Evolutionary conservation across 2,888 invertebrate genomes (phyloP).

Genomic region (Sesia bembeciformis): DNA sequence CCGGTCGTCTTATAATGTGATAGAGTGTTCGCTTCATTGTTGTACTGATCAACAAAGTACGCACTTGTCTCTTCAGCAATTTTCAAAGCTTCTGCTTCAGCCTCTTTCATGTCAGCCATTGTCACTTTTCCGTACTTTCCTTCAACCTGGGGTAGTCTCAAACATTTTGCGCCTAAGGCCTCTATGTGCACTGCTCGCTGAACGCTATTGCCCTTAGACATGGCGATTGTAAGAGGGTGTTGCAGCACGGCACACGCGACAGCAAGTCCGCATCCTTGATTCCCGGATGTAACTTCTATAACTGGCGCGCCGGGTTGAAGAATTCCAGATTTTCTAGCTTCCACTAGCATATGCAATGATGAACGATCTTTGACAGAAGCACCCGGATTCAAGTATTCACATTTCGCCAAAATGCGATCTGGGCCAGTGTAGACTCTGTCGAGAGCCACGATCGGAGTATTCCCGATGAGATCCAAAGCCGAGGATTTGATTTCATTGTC

Average conservation of each 20-base stretch:
- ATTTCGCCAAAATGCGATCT: slow-evolving; percentile 58
- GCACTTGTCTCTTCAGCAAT: slow-evolving; percentile 43
- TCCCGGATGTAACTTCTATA: slow-evolving; percentile 59
- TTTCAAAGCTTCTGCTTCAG: slow-evolving; percentile 42
- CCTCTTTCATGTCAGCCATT: slow-evolving; percentile 46
- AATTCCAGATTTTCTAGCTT: slow-evolving; percentile 37
- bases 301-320: slow-evolving; percentile 47
- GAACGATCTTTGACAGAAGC: slow-evolving; percentile 62
- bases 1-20: slow-evolving; percentile 59
- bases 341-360: slow-evolving; percentile 49
- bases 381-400: slow-evolving; percentile 66
- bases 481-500: slow-evolving; percentile 53
- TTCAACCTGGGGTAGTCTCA: slow-evolving; percentile 60
- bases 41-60: slow-evolving; percentile 58
- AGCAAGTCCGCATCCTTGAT: slow-evolving; percentile 62
- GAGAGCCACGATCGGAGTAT: slow-evolving; percentile 58
- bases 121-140: slow-evolving; percentile 62
- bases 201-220: slow-evolving; percentile 61
- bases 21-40: slow-evolving; percentile 39
- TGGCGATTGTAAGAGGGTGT: slow-evolving; percentile 54
- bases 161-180: slow-evolving; percentile 56
- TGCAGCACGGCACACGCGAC: slow-evolving; percentile 58
- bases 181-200: slow-evolving; percentile 64
- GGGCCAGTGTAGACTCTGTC: slow-evolving; percentile 56
- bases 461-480: slow-evolving; percentile 59